Evolutionary conservation across 2,113 vertebrate genomes (phyloP).

Genomic region (Pedionomus torquatus): DNA sequence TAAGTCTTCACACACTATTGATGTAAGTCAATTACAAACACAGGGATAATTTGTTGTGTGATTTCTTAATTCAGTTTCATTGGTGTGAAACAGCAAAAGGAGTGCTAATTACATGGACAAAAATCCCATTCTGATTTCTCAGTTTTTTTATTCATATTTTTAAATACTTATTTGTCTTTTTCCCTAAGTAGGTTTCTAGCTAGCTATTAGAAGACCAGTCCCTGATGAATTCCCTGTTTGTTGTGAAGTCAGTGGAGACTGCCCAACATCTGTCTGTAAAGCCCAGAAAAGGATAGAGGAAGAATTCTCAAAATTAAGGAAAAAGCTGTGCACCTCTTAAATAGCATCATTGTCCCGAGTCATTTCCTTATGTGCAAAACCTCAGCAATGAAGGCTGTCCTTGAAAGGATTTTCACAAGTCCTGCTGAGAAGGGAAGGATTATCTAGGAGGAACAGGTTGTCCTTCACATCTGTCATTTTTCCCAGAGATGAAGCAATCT

Average conservation of each 20-base stretch:
- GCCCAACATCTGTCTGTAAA: background rate
- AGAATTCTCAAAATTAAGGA: background rate
- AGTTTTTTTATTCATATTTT: background rate
- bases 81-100: background rate
- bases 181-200: background rate
- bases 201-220: background rate
- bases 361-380: background rate
- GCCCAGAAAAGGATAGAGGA: background rate
- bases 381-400: background rate
- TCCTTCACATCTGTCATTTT: background rate
- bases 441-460: background rate
- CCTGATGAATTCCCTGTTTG: background rate
- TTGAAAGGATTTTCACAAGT: background rate
- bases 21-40: background rate
- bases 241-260: background rate
- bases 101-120: background rate
- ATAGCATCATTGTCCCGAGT: background rate
- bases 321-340: background rate
- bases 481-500: background rate
- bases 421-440: background rate
- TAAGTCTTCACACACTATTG: fast-evolving
- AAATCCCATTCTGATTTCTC: background rate
- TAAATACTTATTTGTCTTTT: background rate
- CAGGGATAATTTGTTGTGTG: background rate
- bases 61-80: background rate